Conservation (phyloP, 1,140 invertebrate species). For the Leptopilina clavipes region DNA sequence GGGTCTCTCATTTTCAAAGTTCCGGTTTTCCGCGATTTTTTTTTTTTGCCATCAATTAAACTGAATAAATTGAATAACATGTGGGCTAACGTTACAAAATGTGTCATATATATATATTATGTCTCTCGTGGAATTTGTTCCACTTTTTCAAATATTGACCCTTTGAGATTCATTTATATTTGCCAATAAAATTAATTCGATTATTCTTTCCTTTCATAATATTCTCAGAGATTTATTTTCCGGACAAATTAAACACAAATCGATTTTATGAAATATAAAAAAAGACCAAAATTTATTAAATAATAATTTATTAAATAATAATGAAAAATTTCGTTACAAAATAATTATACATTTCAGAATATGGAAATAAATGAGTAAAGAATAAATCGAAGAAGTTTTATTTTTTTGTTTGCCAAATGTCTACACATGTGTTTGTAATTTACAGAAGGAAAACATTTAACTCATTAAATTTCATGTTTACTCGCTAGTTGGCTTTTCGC, state of each 20-base stretch:
- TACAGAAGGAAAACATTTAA: background rate
- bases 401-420: background rate
- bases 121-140: background rate
- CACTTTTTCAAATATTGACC: background rate
- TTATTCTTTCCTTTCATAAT: background rate
- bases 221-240: background rate
- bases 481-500: slow-evolving; percentile 4
- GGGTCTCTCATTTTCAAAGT: background rate
- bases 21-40: background rate
- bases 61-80: slow-evolving; percentile 15
- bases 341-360: no score
- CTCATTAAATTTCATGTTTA: slow-evolving; percentile 2
- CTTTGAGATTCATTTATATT: background rate
- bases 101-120: background rate
- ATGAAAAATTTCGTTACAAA: no score
- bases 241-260: no score
- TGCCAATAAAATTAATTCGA: background rate
- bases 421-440: background rate
- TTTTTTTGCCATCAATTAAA: slow-evolving; percentile 5
- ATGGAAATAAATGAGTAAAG: background rate
- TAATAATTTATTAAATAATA: no score
- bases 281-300: no score
- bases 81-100: background rate
- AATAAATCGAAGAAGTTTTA: background rate
- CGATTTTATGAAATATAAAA: no score